Base-by-base conservation (phyloP, 2,113 vertebrate genomes). In the Mugil cephalus region DNA sequence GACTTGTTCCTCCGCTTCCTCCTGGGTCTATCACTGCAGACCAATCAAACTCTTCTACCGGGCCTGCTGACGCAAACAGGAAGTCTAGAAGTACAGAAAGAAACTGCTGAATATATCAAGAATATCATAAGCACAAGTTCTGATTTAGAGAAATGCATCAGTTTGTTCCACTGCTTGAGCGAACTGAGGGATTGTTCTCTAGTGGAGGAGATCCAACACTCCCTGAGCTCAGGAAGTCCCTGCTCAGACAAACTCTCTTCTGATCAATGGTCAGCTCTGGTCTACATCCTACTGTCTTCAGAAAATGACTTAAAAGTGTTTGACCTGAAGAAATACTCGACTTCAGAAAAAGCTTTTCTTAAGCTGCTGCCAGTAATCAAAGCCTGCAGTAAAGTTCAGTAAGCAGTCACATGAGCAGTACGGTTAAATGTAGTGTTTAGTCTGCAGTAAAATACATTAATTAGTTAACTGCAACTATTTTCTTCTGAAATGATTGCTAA, bases 1-100 rank as follows among this genome's bases (percentile, higher is more conserved):
- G 66, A 77, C 21, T 24, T 77, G 66, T 74, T 65, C 47, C 61
- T 74, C 3, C 53, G 61, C 60, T 74, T 74, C 51, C 70, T 74
- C 0, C 7, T 77, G 50, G 74, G 74, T 4, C 24, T 77, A 42
- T 77, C 74, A 50, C 6, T 65, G 30, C 52, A 35, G 8, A 43
- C 61, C 3, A 74, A 74, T 50, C 17, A 56, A 5, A 42, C 34
- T 0, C 52, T 74, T 0, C 51, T 77, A 1, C 21, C 18, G 2
- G 39, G 52, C 24, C 19, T 78, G 8, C 7, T 65, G 46, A 71
- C 12, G 10, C 30, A 39, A 9, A 40, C 0, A 3, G 46, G 30
- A 52, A 38, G 2, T 4, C 24, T 43, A 30, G 24, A 30, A 30
- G 24, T 30, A 5, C 24, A 30, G 24, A 30, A 30, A 30, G 52